These are phyloP conservation scores for Drosophila obscura DNA, from an alignment of 1,140 invertebrate genomes.

Conservation along the genomic window DNA sequence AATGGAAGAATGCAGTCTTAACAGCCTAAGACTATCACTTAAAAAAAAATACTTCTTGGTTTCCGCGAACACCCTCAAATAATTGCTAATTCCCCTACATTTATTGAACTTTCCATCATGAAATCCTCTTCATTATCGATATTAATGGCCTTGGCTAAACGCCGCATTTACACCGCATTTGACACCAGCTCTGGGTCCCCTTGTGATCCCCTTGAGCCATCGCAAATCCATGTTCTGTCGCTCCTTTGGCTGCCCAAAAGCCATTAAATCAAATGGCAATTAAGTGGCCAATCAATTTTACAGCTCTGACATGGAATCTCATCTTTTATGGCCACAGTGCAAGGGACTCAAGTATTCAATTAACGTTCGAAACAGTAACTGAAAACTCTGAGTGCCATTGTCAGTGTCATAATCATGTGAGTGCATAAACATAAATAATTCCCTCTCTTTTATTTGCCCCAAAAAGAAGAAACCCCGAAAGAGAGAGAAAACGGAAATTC, in stretches of 20 bases:
- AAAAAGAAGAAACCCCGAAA: not conserved
- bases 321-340: slow-evolving; percentile 19
- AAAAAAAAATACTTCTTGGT: no score
- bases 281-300: slow-evolving; percentile 36
- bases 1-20: no score
- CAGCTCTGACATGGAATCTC: slow-evolving; percentile 11
- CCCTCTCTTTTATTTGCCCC: slow-evolving; percentile 29
- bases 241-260: not conserved
- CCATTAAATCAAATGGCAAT: slow-evolving; percentile 50
- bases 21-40: no score
- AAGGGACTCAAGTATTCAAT: slow-evolving; percentile 26
- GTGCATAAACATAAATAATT: slow-evolving; percentile 53
- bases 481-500: slow-evolving; percentile 53
- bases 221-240: not conserved
- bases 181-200: no score
- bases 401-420: slow-evolving; percentile 35
- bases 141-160: no score
- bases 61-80: no score
- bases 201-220: not conserved
- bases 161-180: no score
- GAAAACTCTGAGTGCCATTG: not conserved
- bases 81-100: no score
- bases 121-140: no score
- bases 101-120: no score
- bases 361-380: not conserved